Conservation (phyloP, 2,113 vertebrate genomes). For the Myodes glareolus region DNA sequence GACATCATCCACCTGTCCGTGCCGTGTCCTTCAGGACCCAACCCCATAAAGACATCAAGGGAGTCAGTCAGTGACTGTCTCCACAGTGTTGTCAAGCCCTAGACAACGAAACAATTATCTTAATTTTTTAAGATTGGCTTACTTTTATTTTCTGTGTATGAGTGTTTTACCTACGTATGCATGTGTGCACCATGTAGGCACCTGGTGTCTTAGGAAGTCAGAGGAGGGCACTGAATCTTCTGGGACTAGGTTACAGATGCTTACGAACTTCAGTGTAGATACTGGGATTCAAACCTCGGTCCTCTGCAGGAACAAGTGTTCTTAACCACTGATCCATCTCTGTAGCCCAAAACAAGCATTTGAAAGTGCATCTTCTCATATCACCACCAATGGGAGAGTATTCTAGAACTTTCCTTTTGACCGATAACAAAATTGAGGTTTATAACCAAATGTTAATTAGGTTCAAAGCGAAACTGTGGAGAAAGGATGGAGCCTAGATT, state of each 20-base stretch:
- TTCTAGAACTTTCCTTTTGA: not conserved
- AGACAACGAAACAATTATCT: not conserved
- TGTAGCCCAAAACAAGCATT: not conserved
- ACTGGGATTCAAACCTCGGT: not conserved
- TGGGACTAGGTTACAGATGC: not conserved
- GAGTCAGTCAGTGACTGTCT: not conserved
- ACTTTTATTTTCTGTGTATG: not conserved
- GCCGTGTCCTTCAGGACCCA: not conserved
- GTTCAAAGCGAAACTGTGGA: not conserved
- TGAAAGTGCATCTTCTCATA: not conserved
- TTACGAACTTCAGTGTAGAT: not conserved
- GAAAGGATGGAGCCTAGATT: not conserved
- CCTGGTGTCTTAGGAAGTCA: not conserved
- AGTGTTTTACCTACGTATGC: not conserved
- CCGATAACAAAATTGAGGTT: not conserved
- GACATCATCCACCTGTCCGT: not conserved
- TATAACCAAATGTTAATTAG: not conserved
- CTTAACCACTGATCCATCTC: not conserved
- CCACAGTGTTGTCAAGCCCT: not conserved
- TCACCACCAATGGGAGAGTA: not conserved
- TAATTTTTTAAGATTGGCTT: not conserved
- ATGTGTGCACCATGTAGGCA: not conserved
- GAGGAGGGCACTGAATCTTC: not conserved
- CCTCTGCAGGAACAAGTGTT: not conserved
- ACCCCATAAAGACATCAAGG: no score